A percentile compares a stretch with the other conserved stretches of the same genome.
phyloP scores from a whole-genome alignment of 2,797 vertebrate species.

The Alosa sapidissima region DNA sequence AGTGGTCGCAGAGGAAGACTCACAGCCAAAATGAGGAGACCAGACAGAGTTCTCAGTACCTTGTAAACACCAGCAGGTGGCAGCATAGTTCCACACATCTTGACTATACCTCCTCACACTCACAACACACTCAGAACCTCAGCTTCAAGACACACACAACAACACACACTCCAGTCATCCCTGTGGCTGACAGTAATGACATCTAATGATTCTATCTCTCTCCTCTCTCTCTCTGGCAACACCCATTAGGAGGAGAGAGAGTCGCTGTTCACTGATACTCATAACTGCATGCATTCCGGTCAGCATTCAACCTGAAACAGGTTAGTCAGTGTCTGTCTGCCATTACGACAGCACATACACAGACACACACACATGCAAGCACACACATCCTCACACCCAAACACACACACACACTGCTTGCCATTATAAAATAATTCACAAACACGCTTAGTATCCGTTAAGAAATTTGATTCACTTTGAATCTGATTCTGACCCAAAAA shows the following conservation, averaged over 20 bases:
- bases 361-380: not conserved
- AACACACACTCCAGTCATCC: not conserved
- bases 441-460: too few relatives aligned
- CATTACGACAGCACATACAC: not conserved
- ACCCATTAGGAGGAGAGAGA: not conserved
- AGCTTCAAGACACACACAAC: not conserved
- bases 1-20: too few relatives aligned
- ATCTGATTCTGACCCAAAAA: not conserved
- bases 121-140: not conserved
- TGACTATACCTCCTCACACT: not conserved
- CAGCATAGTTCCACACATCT: not conserved
- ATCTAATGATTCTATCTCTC: not conserved
- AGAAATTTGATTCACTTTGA: too few relatives aligned
- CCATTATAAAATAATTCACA: not conserved
- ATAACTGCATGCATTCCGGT: not conserved
- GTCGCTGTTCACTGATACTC: not conserved
- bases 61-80: not conserved
- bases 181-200: not conserved
- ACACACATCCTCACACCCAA: not conserved
- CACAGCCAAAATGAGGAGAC: not conserved
- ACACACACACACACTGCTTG: not conserved
- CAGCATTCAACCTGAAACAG: not conserved
- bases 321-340: not conserved
- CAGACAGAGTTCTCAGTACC: not conserved
- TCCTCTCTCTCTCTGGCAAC: not conserved